Conservation (phyloP, 1,140 invertebrate species). For the Caenorhabditis brenneri region DNA sequence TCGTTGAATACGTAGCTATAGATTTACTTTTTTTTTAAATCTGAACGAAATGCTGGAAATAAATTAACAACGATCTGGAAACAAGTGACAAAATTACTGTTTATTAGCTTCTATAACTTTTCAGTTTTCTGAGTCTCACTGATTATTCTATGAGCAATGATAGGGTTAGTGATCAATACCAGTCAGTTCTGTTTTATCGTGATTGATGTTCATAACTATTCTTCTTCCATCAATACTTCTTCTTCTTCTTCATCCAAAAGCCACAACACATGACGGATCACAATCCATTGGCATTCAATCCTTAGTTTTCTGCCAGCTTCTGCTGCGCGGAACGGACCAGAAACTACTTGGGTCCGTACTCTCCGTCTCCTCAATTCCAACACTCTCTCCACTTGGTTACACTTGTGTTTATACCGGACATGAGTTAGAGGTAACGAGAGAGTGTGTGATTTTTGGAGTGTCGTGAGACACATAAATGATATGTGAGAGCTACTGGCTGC, state of each 20-base stretch:
- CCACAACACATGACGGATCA: conserved; percentile 36
- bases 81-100: no score
- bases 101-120: no score
- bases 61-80: no score
- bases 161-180: no score
- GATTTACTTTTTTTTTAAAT: no score
- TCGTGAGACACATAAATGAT: background rate
- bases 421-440: conserved; percentile 26
- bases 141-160: no score
- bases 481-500: conserved; percentile 39
- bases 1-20: no score
- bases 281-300: conserved; percentile 15
- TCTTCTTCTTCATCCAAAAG: background rate
- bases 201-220: background rate
- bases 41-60: no score
- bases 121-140: no score
- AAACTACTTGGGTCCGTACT: conserved; percentile 5
- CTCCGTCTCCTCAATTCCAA: background rate
- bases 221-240: background rate
- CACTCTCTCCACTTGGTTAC: background rate
- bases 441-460: background rate
- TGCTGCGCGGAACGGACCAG: conserved; percentile 14
- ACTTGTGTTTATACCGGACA: conserved; percentile 41
- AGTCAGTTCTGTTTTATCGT: background rate
- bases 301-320: background rate